Conservation (phyloP, 2,888 invertebrate genomes). For the Himalopsyche japonica region DNA sequence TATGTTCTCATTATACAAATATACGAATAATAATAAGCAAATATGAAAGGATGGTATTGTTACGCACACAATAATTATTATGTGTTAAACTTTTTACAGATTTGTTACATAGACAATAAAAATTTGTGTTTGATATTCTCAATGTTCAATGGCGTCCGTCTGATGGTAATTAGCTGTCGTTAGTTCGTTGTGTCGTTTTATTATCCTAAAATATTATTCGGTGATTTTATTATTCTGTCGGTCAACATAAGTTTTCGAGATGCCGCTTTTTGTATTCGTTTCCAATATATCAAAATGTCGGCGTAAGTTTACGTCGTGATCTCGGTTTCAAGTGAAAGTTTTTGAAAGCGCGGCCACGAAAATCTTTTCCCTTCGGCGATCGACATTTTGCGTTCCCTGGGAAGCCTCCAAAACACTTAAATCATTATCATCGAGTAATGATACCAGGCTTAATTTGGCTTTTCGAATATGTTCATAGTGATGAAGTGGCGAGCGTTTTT, state of each 20-base stretch:
- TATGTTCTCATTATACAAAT: no score
- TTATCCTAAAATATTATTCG: conserved; percentile 6
- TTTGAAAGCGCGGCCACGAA: conserved; percentile 31
- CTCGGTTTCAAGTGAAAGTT: conserved; percentile 23
- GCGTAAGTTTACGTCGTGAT: not conserved
- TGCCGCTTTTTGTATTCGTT: not conserved
- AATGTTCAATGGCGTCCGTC: conserved; percentile 23
- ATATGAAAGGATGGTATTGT: no score
- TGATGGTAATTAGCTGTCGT: conserved; percentile 17
- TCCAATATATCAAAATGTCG: not conserved
- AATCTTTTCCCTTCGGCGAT: conserved; percentile 21
- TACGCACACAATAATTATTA: no score
- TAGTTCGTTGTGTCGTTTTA: conserved; percentile 12
- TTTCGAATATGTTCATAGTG: not conserved
- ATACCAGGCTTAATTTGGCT: not conserved
- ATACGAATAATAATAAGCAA: no score
- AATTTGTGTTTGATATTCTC: not conserved
- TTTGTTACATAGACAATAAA: conserved; percentile 6
- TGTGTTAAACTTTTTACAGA: not conserved
- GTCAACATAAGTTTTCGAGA: conserved; percentile 6
- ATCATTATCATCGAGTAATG: not conserved
- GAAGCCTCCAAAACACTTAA: conserved; percentile 17
- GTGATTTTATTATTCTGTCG: not conserved
- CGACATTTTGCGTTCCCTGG: conserved; percentile 29
- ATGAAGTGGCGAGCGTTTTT: not conserved